Evolutionary conservation across 2,888 invertebrate genomes (phyloP), one percentile per base, ranked within the genome.

Genomic region (Monopis laevigella): DNA sequence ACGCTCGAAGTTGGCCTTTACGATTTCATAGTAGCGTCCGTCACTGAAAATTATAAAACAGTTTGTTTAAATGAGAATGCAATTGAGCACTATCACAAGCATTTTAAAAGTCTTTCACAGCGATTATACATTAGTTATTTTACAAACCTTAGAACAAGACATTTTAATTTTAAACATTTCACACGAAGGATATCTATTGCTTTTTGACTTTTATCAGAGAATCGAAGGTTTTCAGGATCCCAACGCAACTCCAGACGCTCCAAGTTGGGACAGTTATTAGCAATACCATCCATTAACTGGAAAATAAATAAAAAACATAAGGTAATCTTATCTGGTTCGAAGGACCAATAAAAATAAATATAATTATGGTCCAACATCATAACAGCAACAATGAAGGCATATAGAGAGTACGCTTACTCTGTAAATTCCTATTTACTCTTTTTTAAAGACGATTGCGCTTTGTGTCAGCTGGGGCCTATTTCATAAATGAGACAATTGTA

Each of bases 191-290:
- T 92, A 69, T 99, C 99, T 51, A 99, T 98, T 30, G 98, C 98
- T 69, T 99, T 99, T 72, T 98, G 98, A 61, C 98, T 98, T 75
- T 99, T 99, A 72, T 99, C 99, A 27, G 98, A 98, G 77, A 98
- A 99, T 40, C 99, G 86, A 26, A 99, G 84, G 59, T 98, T 98
- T 57, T 98, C 98, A 0, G 98, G 98, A 71, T 99, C 99, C 99
- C 99, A 99, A 51, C 84, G 88, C 17, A 99, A 81, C 66, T 99
- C 99, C 42, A 99, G 72, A 1, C 99, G 85, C 66, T 97, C 95
- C 55, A 99, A 67, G 53, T 88, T 86, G 0, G 88, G 87, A 58
- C 97, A 97, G 67, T 92, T 92, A 58, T 92, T 93, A 0, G 98
- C 96, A 48, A 99, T 96, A 38, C 93, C 93, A 62, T 99, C 98